Conservation (phyloP, 2,113 vertebrate genomes). For the Cygnus buccinator region DNA sequence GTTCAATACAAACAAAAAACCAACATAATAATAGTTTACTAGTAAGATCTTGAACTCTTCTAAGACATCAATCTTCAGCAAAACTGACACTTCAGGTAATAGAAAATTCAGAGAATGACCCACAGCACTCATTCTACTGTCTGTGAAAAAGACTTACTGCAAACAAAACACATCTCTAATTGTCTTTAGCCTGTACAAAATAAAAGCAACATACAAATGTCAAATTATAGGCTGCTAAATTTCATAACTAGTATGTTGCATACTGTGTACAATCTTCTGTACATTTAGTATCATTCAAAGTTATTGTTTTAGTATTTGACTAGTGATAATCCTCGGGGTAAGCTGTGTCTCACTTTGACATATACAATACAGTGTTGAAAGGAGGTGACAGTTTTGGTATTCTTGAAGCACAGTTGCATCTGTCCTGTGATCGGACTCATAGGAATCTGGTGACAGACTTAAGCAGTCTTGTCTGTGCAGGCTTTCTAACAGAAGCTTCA, state of each 20-base stretch:
- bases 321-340: background rate
- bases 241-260: conserved; percentile 10
- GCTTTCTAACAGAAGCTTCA: background rate
- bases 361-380: background rate
- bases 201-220: conserved; percentile 36
- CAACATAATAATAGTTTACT: background rate
- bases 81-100: conserved; percentile 27
- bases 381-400: background rate
- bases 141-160: conserved; percentile 5
- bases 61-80: conserved; percentile 18
- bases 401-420: background rate
- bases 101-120: conserved; percentile 39
- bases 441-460: background rate
- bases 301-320: conserved; percentile 4
- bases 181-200: conserved; percentile 36
- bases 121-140: conserved; percentile 15
- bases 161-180: conserved; percentile 9
- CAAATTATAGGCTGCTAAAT: conserved; percentile 49
- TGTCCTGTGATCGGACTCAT: background rate
- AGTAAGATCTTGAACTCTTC: background rate
- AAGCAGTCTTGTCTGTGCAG: background rate
- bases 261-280: background rate
- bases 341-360: background rate
- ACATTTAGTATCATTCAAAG: background rate
- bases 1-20: background rate